Base-by-base conservation (phyloP, 1,140 invertebrate species). In the Orchestia grillus region DNA sequence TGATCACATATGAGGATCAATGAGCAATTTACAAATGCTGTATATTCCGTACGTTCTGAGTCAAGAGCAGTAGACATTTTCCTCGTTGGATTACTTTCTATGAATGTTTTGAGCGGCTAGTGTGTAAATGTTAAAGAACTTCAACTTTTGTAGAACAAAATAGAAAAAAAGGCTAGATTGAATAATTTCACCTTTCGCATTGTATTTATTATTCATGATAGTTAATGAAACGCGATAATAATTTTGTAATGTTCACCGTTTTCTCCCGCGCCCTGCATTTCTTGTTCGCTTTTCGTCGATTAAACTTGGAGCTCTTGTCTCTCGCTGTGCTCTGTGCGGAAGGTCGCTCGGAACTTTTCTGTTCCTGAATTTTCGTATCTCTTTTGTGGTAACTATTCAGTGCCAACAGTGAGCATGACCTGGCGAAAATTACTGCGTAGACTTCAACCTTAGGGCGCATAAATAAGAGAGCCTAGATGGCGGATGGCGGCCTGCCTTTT, bases 401-500 rank as follows among this genome's bases (percentile, higher is more conserved):
- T 90, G 88, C 41, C 88, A 90, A 90, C 41, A 90, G 36, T 42
- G 88, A 90, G 88, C 0, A 90, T 90, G 88, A 90, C 88, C 88
- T 42, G 88, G 88, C 88, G 15, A 90, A 90, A 90, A 42, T 41
- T 90, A 44, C 88, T 11, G 41, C 62, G 62, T 77, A 77, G 62
- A 77, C 62, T 77, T 77, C 62, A 77, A 77, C 62, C 62, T 77
- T 77, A 77, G 15, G 62, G 62, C 62, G 62, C 62, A 77, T 77
- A 77, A 77, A 77, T 77, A 77, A 77, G 62, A 77, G 62, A 77
- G 11, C 62, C 62, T 15, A 77, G 62, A 77, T 77, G 62, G 62
- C 36, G 62, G 62, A 77, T 28, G 62, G 3, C 62, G 62, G 62
- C 62, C 28, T 28, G 62, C 28, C 62, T 77, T 77, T 77, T 77